Percentiles rank a stretch among this genome's conserved stretches.
Conservation (phyloP, 2,888 invertebrate species). For the Drosophila vallismaia region DNA sequence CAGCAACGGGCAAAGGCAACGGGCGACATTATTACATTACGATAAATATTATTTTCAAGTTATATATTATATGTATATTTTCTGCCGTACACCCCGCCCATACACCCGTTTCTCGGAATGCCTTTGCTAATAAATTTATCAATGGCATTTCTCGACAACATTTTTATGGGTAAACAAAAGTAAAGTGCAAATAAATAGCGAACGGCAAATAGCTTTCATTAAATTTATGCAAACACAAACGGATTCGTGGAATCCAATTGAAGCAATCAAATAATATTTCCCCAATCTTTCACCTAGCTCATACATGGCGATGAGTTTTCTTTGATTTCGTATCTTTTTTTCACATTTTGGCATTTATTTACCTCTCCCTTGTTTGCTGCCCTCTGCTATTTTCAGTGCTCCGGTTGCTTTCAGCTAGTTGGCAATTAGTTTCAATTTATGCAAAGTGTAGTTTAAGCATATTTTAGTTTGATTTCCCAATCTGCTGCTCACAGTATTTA, state of each 20-base stretch:
- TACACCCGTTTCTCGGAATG: not conserved
- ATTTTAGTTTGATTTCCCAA: constrained; percentile 52
- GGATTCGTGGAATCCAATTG: constrained; percentile 6
- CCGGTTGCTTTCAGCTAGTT: constrained; percentile 55
- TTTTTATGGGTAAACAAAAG: constrained; percentile 5
- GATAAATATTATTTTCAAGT: constrained; percentile 15
- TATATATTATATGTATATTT: constrained; percentile 1
- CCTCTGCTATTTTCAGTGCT: constrained; percentile 45
- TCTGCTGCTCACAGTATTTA: constrained; percentile 26
- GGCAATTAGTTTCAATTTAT: constrained; percentile 55
- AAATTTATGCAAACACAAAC: constrained; percentile 37
- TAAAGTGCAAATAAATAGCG: constrained; percentile 20
- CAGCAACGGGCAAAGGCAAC: not conserved
- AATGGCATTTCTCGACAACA: constrained; percentile 28
- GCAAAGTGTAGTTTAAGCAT: constrained; percentile 72
- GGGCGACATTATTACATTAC: not conserved
- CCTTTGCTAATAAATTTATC: constrained; percentile 32
- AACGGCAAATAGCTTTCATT: constrained; percentile 17
- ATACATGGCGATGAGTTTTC: not conserved
- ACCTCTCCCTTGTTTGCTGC: constrained; percentile 47
- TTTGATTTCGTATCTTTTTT: constrained; percentile 24
- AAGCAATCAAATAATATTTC: not conserved
- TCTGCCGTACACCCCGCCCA: not conserved
- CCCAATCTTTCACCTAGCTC: not conserved
- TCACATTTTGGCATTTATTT: constrained; percentile 53